Base-by-base conservation (phyloP, 2,888 invertebrate species). In the Miltochrista miniata region DNA sequence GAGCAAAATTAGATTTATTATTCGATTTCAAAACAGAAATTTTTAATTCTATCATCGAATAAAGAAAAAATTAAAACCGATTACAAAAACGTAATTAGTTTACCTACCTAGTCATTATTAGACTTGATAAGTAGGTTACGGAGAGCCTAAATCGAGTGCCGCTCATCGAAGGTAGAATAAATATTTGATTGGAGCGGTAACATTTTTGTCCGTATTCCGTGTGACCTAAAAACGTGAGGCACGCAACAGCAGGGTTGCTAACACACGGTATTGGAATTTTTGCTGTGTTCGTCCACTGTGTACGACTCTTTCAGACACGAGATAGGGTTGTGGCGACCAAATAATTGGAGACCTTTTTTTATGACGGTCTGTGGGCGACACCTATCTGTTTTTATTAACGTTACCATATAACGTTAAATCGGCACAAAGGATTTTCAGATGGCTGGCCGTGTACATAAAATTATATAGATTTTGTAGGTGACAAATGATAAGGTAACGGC, bases 171-270 rank as follows among this genome's bases (percentile, higher is more conserved):
- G 53, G 47, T 50, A 64, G 70, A 70, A 78, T 76, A 68, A 76
- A 81, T 81, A 79, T 83, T 84, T 82, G 73, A 83, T 79, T 80
- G 64, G 59, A 75, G 70, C 70, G 76, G 18, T 71, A 77, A 71
- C 76, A 76, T 78, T 74, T 72, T 63, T 59, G 62, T 66, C 70
- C 70, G 72, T 69, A 61, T 68, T 84, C 84, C 86, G 86, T 85
- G 86, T 64, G 85, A 83, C 84, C 87, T 76, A 64, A 84, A 85
- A 85, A 81, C 78, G 76, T 72, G 75, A 59, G 72, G 79, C 87
- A 87, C 87, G 87, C 87, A 76, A 86, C 68, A 61, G 69, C 63
- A 57, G 59, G 59, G 56, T 58, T 56, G 70, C 57, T 61, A 66
- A 70, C 73, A 75, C 74, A 72, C 69, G 70, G 73, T 76, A 82